phyloP scores from a whole-genome alignment of 2,113 vertebrate genomes.

The Lucifuga dentata region DNA sequence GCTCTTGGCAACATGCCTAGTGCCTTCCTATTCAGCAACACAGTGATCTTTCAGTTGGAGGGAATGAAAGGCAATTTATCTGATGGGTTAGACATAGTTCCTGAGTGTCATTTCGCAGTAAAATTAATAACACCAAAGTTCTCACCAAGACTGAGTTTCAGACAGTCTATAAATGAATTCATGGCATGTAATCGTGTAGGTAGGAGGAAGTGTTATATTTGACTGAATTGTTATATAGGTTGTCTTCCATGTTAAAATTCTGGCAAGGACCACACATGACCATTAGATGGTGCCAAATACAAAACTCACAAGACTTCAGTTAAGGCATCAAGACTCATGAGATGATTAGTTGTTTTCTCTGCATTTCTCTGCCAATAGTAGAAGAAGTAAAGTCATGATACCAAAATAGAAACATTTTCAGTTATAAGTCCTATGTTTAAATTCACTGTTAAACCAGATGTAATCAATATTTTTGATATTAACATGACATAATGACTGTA shows the following conservation, averaged over 20 bases:
- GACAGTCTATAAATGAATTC: not conserved
- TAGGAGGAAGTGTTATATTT: not conserved
- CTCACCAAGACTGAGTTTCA: not conserved
- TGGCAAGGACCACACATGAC: not conserved
- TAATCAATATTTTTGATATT: no score
- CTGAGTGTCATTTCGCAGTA: conserved; percentile 1
- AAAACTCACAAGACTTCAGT: not conserved
- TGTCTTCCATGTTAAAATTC: no score
- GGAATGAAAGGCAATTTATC: conserved; percentile 51
- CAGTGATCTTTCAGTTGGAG: conserved; percentile 68
- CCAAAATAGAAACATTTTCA: no score
- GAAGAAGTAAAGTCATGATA: no score
- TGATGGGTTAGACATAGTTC: conserved; percentile 26
- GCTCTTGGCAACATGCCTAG: conserved; percentile 70
- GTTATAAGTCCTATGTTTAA: no score
- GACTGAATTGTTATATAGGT: no score
- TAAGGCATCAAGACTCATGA: not conserved
- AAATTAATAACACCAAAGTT: conserved; percentile 29
- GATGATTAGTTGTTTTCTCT: no score
- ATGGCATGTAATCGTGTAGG: not conserved
- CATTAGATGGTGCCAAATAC: conserved; percentile 63
- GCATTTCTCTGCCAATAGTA: no score
- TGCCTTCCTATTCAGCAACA: conserved; percentile 72
- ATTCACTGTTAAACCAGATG: no score
- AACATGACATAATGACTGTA: no score